These are phyloP conservation scores for Nothura maculosa DNA, from an alignment of 2,797 vertebrate species.

Conservation along the genomic window DNA sequence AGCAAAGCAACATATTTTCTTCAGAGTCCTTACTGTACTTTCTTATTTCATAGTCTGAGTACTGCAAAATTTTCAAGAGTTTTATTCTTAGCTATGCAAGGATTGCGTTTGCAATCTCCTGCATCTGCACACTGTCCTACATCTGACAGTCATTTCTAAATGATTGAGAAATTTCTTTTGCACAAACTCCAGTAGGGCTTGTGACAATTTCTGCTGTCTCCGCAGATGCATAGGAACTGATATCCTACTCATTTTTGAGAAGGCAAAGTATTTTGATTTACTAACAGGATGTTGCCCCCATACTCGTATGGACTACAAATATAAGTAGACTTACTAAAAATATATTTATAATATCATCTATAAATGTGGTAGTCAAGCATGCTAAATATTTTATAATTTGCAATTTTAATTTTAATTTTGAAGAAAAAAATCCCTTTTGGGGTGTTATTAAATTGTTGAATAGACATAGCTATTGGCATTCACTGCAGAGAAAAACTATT, in stretches of 20 bases:
- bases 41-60: background rate
- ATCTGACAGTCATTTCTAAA: slow-evolving; percentile 60
- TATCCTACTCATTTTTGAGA: slow-evolving; percentile 39
- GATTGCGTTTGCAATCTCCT: background rate
- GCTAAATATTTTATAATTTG: background rate
- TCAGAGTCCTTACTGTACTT: background rate
- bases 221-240: slow-evolving; percentile 38
- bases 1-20: background rate
- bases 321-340: slow-evolving; percentile 13
- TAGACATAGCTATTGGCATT: background rate
- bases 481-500: background rate
- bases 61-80: background rate
- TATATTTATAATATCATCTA: background rate
- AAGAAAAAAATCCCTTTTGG: background rate
- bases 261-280: slow-evolving; percentile 40
- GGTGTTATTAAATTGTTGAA: background rate
- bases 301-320: slow-evolving; percentile 22
- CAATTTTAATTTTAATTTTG: background rate
- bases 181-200: slow-evolving; percentile 7
- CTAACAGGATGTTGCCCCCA: background rate
- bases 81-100: background rate
- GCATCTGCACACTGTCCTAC: slow-evolving; percentile 12
- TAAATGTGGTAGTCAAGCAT: background rate
- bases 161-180: slow-evolving; percentile 37
- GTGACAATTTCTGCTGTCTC: slow-evolving; percentile 1